phyloP scores from a whole-genome alignment of 2,888 invertebrate genomes.

The Dexiosoma caninum region DNA sequence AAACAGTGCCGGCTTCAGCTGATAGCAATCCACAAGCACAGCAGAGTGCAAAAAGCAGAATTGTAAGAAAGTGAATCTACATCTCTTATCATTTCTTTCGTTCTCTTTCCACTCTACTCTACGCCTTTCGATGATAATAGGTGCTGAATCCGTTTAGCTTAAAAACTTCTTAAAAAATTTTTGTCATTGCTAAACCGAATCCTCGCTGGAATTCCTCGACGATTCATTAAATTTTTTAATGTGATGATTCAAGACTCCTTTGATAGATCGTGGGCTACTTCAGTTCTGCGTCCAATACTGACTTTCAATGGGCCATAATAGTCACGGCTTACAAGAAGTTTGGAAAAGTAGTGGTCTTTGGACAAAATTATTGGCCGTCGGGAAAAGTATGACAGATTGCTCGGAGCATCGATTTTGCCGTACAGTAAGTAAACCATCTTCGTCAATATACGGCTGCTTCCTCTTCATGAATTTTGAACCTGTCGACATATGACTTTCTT shows the following conservation, averaged over 20 bases:
- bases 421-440: not conserved
- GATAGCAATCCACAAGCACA: too few species aligned
- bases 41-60: too few species aligned
- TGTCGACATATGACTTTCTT: too few species aligned
- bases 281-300: not conserved
- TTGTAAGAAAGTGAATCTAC: too few species aligned
- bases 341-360: not conserved
- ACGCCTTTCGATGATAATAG: too few species aligned
- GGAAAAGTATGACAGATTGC: not conserved
- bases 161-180: too few species aligned
- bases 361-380: not conserved
- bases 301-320: not conserved
- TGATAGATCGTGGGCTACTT: not conserved
- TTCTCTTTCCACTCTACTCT: conserved; percentile 54
- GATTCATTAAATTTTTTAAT: conserved; percentile 2
- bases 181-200: not conserved
- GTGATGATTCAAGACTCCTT: not conserved
- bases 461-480: too few species aligned
- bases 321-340: not conserved
- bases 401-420: not conserved
- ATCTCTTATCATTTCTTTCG: not conserved
- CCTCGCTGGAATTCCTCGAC: not conserved
- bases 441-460: not conserved
- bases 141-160: too few species aligned
- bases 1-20: too few species aligned